Evolutionary conservation across 2,113 vertebrate genomes (phyloP).

Genomic region (Epinephelus lanceolatus): DNA sequence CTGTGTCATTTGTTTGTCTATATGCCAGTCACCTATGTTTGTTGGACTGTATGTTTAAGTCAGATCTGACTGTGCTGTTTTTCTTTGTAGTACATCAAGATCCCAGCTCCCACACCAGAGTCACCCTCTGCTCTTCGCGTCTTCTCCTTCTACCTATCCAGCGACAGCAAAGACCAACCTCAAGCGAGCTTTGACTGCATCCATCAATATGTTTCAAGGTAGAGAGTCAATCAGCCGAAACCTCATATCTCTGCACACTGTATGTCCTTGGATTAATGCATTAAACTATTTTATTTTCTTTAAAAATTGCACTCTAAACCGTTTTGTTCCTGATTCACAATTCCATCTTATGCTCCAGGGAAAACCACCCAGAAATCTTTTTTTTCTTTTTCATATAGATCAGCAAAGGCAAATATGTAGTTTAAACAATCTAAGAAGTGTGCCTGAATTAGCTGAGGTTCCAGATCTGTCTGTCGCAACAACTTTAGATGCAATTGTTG

Average conservation of each 20-base stretch:
- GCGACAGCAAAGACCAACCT: constrained; percentile 87
- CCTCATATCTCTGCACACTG: not conserved
- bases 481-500: not conserved
- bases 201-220: constrained; percentile 84
- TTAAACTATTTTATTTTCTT: too few relatives aligned
- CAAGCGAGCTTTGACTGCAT: constrained; percentile 88
- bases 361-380: not conserved
- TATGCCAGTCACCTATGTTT: not conserved
- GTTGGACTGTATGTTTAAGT: not conserved
- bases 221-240: constrained; percentile 19
- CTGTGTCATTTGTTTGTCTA: not conserved
- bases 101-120: constrained; percentile 82
- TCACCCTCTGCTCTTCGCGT: constrained; percentile 79
- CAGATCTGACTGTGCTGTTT: constrained; percentile 11
- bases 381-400: not conserved
- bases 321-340: not conserved
- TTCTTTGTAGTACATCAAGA: constrained; percentile 86
- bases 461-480: not conserved
- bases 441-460: not conserved
- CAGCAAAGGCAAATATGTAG: not conserved
- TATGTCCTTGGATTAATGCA: not conserved
- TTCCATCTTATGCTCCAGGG: not conserved
- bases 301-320: not conserved
- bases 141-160: constrained; percentile 90
- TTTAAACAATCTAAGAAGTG: not conserved